These are phyloP conservation scores for Chromoteleia sp. DNA, from an alignment of 2,888 invertebrate genomes.

Conservation along the genomic window DNA sequence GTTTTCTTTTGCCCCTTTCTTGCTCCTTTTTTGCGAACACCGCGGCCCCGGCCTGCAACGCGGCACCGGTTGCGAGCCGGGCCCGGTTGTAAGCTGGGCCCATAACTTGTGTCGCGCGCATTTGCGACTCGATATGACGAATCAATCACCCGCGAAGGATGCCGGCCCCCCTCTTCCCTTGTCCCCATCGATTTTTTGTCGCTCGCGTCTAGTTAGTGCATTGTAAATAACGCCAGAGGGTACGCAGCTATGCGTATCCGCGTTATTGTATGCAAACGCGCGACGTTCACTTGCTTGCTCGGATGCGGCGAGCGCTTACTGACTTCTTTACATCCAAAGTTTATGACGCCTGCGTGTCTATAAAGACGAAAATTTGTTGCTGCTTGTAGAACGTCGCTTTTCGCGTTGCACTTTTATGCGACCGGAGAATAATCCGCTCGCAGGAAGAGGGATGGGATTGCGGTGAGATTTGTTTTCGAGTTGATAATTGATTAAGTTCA, in stretches of 20 bases:
- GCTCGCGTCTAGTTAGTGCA: conserved; percentile 27
- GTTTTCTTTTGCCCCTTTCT: conserved; percentile 30
- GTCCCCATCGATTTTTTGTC: not conserved
- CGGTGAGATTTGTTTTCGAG: not conserved
- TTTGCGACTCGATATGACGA: conserved; percentile 46
- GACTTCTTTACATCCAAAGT: conserved; percentile 43
- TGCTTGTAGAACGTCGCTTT: conserved; percentile 37
- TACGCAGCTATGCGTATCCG: conserved; percentile 47
- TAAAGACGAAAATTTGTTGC: conserved; percentile 53
- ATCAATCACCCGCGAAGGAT: conserved; percentile 50
- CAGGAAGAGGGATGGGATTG: conserved; percentile 1
- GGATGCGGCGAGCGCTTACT: conserved; percentile 32
- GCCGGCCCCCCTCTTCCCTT: not conserved
- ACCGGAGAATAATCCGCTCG: not conserved
- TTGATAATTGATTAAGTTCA: conserved; percentile 9
- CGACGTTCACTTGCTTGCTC: conserved; percentile 16
- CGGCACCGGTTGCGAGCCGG: too few relatives aligned
- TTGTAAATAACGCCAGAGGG: conserved; percentile 49
- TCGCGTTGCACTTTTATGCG: conserved; percentile 9
- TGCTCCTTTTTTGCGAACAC: not conserved
- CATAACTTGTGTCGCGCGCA: too few relatives aligned
- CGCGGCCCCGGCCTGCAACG: conserved; percentile 34
- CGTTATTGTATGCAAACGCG: conserved; percentile 56
- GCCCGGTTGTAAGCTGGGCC: too few relatives aligned
- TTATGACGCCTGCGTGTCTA: conserved; percentile 32